A percentile compares a stretch with the other conserved stretches of the same genome.
Conservation (phyloP, 2,113 vertebrate genomes). For the Elaphurus davidianus region DNA sequence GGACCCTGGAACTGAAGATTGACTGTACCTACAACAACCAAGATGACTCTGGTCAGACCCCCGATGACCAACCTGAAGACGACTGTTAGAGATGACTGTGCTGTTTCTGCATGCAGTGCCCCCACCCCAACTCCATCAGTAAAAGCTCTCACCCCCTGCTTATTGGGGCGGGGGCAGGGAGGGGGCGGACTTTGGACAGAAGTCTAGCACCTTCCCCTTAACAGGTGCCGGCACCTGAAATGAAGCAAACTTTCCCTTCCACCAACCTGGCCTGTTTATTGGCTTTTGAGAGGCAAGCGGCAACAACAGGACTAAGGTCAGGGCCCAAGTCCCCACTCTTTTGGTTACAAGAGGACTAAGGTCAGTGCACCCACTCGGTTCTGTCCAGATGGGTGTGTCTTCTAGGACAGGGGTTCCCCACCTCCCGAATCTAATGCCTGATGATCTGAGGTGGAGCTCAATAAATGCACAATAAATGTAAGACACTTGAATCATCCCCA, state of each 20-base stretch:
- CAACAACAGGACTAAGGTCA: background rate
- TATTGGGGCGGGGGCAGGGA: rapidly evolving
- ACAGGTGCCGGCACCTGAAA: background rate
- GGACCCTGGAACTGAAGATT: background rate
- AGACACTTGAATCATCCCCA: background rate
- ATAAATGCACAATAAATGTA: background rate
- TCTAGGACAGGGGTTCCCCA: background rate
- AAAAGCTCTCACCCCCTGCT: background rate
- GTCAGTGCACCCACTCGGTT: background rate
- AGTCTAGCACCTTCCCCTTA: background rate
- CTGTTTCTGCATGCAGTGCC: background rate
- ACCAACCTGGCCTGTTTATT: background rate
- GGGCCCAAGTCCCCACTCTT: background rate
- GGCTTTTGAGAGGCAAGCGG: background rate
- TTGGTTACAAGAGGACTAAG: background rate
- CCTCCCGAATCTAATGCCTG: background rate
- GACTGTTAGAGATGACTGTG: background rate
- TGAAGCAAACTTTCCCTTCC: background rate
- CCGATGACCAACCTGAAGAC: background rate
- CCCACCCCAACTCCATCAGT: background rate
- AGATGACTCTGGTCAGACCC: background rate
- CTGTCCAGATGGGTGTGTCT: background rate
- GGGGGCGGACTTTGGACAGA: background rate
- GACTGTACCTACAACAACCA: background rate
- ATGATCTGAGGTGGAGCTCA: background rate